Conservation (phyloP, 2,113 vertebrate genomes). For the Syngnathus typhle region DNA sequence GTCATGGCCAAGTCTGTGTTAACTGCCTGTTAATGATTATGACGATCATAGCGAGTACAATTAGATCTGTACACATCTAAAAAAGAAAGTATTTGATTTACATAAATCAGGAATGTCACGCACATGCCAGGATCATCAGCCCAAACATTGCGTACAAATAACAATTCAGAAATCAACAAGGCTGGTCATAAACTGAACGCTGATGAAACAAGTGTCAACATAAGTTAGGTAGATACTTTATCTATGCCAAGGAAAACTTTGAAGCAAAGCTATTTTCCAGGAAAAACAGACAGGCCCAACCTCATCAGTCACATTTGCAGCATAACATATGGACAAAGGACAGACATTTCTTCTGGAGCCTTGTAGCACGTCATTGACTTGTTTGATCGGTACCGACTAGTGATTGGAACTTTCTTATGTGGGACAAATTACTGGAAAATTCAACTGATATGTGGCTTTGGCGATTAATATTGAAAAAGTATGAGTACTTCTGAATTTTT, state of each 20-base stretch:
- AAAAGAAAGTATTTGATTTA: background rate
- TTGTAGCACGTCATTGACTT: background rate
- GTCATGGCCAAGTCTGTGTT: background rate
- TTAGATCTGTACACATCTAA: background rate
- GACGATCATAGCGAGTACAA: background rate
- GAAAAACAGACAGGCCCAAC: background rate
- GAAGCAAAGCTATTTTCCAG: background rate
- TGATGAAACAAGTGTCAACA: background rate
- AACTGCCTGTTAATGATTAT: background rate
- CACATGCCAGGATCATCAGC: background rate
- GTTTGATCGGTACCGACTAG: background rate
- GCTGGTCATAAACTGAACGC: background rate
- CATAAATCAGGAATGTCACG: background rate
- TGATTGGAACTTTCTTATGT: background rate
- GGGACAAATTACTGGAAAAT: background rate
- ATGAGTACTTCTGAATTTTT: background rate
- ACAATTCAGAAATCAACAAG: background rate
- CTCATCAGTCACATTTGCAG: background rate
- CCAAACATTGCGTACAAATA: background rate
- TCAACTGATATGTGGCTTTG: background rate
- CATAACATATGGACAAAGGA: background rate
- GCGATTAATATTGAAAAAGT: background rate
- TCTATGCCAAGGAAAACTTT: background rate
- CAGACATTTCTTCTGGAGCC: background rate
- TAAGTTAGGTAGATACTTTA: background rate